These are phyloP conservation scores for Calliphora vomitoria DNA, from an alignment of 2,888 invertebrate species.

Conservation along the genomic window DNA sequence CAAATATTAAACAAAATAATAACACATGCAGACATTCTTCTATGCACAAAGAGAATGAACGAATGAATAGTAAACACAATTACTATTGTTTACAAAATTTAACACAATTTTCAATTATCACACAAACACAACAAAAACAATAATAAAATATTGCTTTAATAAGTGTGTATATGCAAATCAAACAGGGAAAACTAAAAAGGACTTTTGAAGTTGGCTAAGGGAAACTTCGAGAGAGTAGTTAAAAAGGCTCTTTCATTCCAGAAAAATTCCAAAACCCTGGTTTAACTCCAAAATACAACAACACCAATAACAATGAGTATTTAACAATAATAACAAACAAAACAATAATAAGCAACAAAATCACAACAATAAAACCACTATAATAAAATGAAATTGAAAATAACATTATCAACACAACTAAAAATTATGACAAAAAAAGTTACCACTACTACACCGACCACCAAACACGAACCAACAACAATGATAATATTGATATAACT, in stretches of 20 bases:
- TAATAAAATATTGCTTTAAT: neutral
- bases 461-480: conserved; percentile 13
- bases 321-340: neutral
- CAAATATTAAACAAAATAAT: neutral
- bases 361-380: conserved; percentile 1
- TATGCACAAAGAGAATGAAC: neutral
- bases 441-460: neutral
- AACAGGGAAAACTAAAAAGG: neutral
- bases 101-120: conserved; percentile 48
- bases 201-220: neutral
- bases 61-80: conserved; percentile 20
- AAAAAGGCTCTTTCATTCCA: too few relatives aligned
- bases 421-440: neutral
- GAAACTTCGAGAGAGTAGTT: too few relatives aligned
- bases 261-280: neutral
- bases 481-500: neutral
- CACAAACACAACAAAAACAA: conserved; percentile 16
- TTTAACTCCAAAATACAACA: neutral
- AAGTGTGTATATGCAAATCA: neutral
- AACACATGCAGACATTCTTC: neutral
- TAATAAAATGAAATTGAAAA: conserved; percentile 9
- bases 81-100: conserved; percentile 49
- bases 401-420: conserved; percentile 1
- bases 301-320: neutral
- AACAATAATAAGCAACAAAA: neutral